Evolutionary conservation across 1,140 invertebrate species (phyloP).

Genomic region (Coenobita brevimanus): DNA sequence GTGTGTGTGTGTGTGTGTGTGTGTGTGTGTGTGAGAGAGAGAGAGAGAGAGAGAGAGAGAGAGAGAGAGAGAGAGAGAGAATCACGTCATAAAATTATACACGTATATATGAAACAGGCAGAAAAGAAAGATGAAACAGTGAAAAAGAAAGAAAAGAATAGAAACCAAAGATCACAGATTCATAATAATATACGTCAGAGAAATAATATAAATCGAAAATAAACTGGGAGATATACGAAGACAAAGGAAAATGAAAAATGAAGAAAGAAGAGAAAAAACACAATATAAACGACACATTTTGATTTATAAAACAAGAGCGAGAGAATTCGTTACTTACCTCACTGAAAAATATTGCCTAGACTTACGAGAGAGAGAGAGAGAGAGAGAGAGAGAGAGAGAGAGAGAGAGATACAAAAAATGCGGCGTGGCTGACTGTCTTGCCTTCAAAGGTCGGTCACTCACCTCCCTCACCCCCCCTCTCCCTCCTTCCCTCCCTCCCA

Average conservation of each 20-base stretch:
- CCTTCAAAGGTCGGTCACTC: background rate
- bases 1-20: no score
- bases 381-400: background rate
- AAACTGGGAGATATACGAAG: background rate
- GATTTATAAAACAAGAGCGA: no score
- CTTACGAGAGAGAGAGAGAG: background rate
- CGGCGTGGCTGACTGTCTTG: background rate
- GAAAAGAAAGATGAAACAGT: background rate
- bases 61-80: background rate
- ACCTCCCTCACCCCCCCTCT: background rate
- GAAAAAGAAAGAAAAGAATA: background rate
- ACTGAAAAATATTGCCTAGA: background rate
- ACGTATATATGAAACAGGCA: no score
- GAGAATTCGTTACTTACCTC: no score
- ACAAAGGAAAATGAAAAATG: background rate
- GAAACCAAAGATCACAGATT: background rate
- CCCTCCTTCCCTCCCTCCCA: background rate
- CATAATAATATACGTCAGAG: background rate
- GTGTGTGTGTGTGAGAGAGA: no score
- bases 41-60: no score
- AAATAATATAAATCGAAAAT: background rate
- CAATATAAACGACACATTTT: background rate
- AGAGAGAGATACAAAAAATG: constrained; percentile 17
- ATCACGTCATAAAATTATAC: no score
- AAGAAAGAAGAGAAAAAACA: background rate